phyloP scores from a whole-genome alignment of 2,888 invertebrate genomes.

The Macrostomum cliftonense region DNA sequence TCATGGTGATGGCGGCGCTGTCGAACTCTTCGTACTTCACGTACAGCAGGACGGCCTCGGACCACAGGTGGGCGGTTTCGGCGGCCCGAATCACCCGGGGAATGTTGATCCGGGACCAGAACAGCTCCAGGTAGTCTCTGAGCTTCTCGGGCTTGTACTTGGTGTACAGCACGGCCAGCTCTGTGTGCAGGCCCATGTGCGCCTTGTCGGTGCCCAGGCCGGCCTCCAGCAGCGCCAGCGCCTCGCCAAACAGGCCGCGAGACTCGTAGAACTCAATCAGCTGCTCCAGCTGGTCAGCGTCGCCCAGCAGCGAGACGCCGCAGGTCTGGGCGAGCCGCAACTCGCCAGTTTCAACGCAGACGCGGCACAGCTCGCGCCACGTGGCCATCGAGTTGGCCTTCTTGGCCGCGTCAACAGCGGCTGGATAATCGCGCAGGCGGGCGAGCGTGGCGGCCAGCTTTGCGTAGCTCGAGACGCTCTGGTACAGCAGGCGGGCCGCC shows the following conservation, averaged over 20 bases:
- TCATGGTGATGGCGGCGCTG: conserved; percentile 96
- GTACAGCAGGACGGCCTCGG: conserved; percentile 91
- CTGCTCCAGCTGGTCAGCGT: conserved; percentile 95
- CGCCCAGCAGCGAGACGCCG: conserved; percentile 95
- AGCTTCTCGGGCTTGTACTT: conserved; percentile 97
- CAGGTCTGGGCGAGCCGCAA: conserved; percentile 99
- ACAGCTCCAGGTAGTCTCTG: conserved; percentile 93
- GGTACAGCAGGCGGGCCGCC: conserved; percentile 87
- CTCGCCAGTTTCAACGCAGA: conserved; percentile 93
- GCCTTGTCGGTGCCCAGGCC: conserved; percentile 83
- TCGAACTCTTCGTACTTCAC: conserved; percentile 99
- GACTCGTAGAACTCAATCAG: conserved; percentile 91
- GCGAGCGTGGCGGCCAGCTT: conserved; percentile 89
- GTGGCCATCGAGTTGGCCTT: conserved; percentile 65
- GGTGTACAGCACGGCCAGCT: conserved; percentile 91
- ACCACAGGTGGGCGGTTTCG: conserved; percentile 97
- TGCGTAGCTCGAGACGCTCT: conserved; percentile 96
- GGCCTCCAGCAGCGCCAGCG: conserved; percentile 80
- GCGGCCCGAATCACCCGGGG: conserved; percentile 94
- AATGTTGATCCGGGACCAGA: conserved; percentile 99
- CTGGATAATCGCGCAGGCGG: conserved; percentile 86
- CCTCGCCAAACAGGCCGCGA: conserved; percentile 87
- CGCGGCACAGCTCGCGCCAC: conserved; percentile 73
- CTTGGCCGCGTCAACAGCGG: conserved; percentile 89
- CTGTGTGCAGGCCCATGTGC: conserved; percentile 99